Conservation (phyloP, 2,113 vertebrate genomes). For the Embiotoca jacksoni region DNA sequence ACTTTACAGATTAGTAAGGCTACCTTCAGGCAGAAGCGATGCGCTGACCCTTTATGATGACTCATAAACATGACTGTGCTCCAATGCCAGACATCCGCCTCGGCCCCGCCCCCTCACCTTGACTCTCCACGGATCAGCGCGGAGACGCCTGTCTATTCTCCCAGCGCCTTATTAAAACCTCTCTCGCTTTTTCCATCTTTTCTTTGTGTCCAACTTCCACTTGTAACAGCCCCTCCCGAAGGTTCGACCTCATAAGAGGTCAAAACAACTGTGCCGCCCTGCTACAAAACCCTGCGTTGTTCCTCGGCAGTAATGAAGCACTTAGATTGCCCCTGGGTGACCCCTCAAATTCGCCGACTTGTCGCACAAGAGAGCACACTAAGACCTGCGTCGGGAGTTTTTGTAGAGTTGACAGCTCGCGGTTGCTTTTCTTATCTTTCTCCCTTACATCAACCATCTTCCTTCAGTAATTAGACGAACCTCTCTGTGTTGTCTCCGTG, state of each 20-base stretch:
- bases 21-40: constrained; percentile 48
- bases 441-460: not conserved
- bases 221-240: constrained; percentile 61
- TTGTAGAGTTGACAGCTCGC: constrained; percentile 12
- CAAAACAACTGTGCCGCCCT: constrained; percentile 38
- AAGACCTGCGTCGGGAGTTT: constrained; percentile 8
- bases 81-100: constrained; percentile 56
- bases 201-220: constrained; percentile 32
- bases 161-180: constrained; percentile 66
- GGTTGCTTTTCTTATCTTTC: constrained; percentile 23
- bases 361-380: constrained; percentile 31
- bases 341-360: constrained; percentile 27
- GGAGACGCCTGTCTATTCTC: constrained; percentile 56
- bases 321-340: constrained; percentile 43
- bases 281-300: constrained; percentile 19
- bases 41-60: constrained; percentile 64
- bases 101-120: constrained; percentile 65
- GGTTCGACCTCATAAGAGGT: constrained; percentile 56
- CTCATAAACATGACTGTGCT: constrained; percentile 68
- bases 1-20: constrained; percentile 67
- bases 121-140: constrained; percentile 22
- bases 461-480: constrained; percentile 45
- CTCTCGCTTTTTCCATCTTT: not conserved
- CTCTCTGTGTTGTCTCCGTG: constrained; percentile 39
- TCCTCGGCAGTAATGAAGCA: constrained; percentile 49